Evolutionary conservation across 2,888 invertebrate genomes (phyloP), one percentile per base, ranked within the genome.

Genomic region (Incurvaria masculella): DNA sequence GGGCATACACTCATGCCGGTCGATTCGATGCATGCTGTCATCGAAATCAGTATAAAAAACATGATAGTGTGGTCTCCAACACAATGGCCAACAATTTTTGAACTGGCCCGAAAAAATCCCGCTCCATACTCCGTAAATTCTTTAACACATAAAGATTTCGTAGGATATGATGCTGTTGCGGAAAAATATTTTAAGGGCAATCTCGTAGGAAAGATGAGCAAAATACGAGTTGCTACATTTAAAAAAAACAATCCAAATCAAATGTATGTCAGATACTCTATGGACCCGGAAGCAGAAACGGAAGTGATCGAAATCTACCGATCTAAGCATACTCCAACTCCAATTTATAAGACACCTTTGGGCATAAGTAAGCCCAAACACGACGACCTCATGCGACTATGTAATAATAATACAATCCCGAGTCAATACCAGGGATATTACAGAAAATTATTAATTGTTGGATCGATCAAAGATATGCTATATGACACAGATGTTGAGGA

Each of bases 31-130:
- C 49, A 50, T 38, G 53, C 51, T n/a, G 46, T 50, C 16, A 54
- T 54, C 14, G 53, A 55, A 41, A 46, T 50, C 26, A 39, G 21
- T 41, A 45, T 47, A 17, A 49, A 41, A 26, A 53, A 49, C 33
- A 50, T 46, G 40, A 48, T 39, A 27, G 41, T 52, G 33, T 49
- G 50, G 46, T 51, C 53, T 17, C 52, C 53, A 21, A 52, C 53
- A 14, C 49, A 55, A 48, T 53, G 52, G 49, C 44, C 46, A 20
- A 52, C 51, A 23, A 26, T 51, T 20, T 42, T 48, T 19, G 46
- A 41, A 44, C 53, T 51, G 26, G 46, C 50, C 16, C 38, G 51
- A 39, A 42, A 40, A 33, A 44, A 42, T 6, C 52, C 55, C 39
- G 41, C 46, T 42, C 48, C 47, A 10, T 50, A 47, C 26, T 18